Base-by-base conservation (phyloP, 2,797 vertebrate genomes). In the Euthynnus affinis region DNA sequence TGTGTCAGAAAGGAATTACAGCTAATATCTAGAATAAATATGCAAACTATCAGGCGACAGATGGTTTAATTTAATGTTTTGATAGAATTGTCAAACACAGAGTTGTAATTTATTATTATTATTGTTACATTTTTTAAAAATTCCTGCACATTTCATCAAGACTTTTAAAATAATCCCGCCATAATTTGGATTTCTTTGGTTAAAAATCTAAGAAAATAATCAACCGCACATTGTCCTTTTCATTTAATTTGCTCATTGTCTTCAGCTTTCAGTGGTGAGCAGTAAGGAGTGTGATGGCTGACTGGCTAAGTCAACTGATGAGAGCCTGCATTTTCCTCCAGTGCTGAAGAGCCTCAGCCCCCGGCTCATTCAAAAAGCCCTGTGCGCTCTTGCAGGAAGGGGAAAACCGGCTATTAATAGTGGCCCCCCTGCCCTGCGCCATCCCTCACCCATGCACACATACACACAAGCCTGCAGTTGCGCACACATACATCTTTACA, bases 331-430 rank as follows among this genome's bases (percentile, higher is more conserved):
- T 48, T 22, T 53, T 83, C 48, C 67, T 77, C 59, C 61, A 57
- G 69, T 67, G 67, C 83, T 29, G 69, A 63, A 40, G 60, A 75
- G 76, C 69, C 46, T 80, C 58, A 20, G 74, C 83, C 71, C 48
- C 20, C 32, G 32, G 64, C 87, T 81, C 77, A 53, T 84, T 88
- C 72, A 88, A 34, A 84, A 76, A 78, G 81, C 78, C 67, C 80
- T 18, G 77, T 59, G 37, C 18, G 0, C 86, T 85, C 72, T 76
- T 49, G 67, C 82, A 90, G 84, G 83, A 88, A 84, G 68, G 71
- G 80, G 76, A 63, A 82, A 84, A 83, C 46, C 4, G 51, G 78
- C 93, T 95, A 95, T 95, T 91, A 88, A 94, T 95, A 95, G 90
- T 53, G 12, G 12, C 44, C 62, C 62, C 62, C 56, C 23, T 51